These are phyloP conservation scores for Podotricha telesiphe DNA, from an alignment of 2,888 invertebrate species.

Conservation along the genomic window DNA sequence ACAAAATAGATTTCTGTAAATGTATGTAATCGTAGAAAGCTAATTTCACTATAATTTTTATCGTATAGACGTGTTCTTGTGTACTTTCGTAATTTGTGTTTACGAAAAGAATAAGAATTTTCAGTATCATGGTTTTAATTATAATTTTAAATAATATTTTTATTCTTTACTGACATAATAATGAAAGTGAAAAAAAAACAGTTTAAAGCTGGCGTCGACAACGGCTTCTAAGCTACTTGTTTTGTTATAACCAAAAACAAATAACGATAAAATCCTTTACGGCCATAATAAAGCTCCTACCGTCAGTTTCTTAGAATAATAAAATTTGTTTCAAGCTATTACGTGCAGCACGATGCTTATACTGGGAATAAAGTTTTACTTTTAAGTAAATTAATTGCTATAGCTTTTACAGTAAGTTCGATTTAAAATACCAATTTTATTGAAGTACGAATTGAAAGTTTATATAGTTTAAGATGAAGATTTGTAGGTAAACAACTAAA, in stretches of 20 bases:
- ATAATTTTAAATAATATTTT: background rate
- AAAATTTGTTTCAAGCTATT: constrained; percentile 33
- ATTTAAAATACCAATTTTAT: background rate
- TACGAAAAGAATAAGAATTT: background rate
- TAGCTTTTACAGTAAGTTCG: background rate
- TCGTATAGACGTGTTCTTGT: constrained; percentile 13
- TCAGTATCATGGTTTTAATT: background rate
- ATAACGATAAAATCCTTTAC: constrained; percentile 41
- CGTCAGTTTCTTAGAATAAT: constrained; percentile 30
- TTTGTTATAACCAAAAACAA: constrained; percentile 31
- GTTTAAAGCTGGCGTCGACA: background rate
- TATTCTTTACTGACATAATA: background rate
- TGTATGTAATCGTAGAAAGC: background rate
- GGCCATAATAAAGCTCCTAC: constrained; percentile 38
- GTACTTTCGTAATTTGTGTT: constrained; percentile 4
- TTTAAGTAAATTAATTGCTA: constrained; percentile 19
- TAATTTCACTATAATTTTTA: constrained; percentile 17
- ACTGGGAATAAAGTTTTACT: constrained; percentile 23
- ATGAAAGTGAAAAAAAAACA: background rate
- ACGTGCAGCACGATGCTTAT: constrained; percentile 4
- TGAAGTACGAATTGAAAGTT: background rate
- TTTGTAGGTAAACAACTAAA: background rate
- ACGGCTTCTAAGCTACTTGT: constrained; percentile 17
- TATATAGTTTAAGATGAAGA: too few species aligned
- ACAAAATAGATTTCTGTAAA: constrained; percentile 9